Conservation (phyloP, 2,113 vertebrate genomes). For the Calyptomena viridis region DNA sequence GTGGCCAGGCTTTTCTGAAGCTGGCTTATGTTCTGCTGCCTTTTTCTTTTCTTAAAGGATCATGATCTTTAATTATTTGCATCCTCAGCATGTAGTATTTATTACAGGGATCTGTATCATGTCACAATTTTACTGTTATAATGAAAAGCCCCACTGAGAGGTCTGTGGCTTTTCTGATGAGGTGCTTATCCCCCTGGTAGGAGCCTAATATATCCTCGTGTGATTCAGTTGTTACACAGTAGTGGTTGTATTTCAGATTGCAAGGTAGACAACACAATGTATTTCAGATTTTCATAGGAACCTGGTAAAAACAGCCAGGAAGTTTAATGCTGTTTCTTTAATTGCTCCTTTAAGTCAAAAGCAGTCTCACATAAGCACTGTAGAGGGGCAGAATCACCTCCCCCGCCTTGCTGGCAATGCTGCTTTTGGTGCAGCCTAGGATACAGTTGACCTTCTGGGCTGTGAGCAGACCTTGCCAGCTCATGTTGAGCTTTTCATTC, state of each 20-base stretch:
- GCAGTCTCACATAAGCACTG: neutral
- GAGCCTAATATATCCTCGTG: neutral
- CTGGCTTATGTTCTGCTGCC: neutral
- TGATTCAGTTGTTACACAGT: neutral
- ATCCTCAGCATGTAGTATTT: neutral
- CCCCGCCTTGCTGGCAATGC: neutral
- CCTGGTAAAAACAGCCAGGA: neutral
- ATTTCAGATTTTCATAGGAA: neutral
- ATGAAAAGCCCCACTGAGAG: neutral
- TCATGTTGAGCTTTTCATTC: neutral
- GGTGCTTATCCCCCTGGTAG: neutral
- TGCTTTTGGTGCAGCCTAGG: neutral
- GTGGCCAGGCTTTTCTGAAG: neutral
- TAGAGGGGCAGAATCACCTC: neutral
- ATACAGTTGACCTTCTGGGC: neutral
- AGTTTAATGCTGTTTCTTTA: neutral
- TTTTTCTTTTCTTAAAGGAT: neutral
- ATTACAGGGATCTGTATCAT: neutral
- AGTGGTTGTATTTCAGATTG: neutral
- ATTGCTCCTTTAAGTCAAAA: neutral
- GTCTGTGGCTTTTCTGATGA: neutral
- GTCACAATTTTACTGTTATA: neutral
- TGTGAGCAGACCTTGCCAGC: neutral
- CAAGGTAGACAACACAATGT: neutral
- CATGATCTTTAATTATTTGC: neutral